Evolutionary conservation across 2,113 vertebrate species (phyloP).

Genomic region (Pyrgilauda ruficollis): DNA sequence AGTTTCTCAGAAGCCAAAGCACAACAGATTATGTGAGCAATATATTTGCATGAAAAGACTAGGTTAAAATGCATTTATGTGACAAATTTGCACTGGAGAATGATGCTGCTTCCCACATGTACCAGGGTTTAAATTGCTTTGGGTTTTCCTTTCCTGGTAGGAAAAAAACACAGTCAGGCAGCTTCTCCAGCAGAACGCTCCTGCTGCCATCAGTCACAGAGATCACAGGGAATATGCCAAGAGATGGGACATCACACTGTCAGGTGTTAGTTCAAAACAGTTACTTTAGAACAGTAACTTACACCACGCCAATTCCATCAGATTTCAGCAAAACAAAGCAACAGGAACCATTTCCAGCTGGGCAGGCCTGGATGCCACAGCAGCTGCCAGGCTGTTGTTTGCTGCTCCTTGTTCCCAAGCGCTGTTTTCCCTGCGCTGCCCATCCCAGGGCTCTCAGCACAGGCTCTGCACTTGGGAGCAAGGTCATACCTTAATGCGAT

Average conservation of each 20-base stretch:
- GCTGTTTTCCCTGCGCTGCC: not conserved
- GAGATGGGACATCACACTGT: not conserved
- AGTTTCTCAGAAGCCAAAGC: not conserved
- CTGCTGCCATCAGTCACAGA: not conserved
- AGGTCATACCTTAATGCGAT: slow-evolving; percentile 78
- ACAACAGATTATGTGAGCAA: not conserved
- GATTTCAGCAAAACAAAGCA: not conserved
- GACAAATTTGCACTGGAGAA: not conserved
- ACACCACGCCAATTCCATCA: not conserved
- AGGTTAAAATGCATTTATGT: not conserved
- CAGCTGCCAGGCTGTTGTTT: not conserved
- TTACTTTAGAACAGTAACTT: not conserved
- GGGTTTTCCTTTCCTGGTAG: not conserved
- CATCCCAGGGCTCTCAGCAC: not conserved
- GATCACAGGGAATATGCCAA: not conserved
- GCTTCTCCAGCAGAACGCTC: not conserved
- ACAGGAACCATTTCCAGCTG: not conserved
- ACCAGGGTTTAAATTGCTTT: not conserved
- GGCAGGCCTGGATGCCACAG: not conserved
- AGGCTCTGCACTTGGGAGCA: not conserved
- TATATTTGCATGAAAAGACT: not conserved
- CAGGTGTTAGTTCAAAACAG: not conserved
- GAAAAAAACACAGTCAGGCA: not conserved
- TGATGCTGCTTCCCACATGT: not conserved
- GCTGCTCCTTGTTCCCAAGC: not conserved